phyloP scores from a whole-genome alignment of 30 jellyfish, hydroid and myxozoan genomes.

The Turritopsis dohrnii region DNA sequence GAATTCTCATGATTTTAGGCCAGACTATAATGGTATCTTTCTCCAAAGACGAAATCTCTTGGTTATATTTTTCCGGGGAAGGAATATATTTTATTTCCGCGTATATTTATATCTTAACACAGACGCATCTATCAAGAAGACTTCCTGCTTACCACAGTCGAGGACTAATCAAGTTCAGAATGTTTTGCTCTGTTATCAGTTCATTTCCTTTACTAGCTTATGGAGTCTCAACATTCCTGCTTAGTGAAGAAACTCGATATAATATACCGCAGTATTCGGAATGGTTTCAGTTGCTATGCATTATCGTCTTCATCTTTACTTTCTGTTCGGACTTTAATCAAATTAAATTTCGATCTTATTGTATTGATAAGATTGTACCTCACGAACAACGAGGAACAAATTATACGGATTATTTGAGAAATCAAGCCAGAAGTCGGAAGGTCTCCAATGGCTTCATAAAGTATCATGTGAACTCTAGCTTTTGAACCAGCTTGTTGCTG shows the following conservation, averaged over 20 bases:
- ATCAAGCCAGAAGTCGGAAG: constrained; percentile 24
- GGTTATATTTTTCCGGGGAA: constrained; percentile 10
- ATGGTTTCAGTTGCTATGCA: constrained; percentile 21
- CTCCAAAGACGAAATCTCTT: neutral
- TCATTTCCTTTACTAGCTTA: constrained; percentile 5
- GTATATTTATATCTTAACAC: constrained; percentile 22
- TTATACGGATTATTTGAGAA: constrained; percentile 26
- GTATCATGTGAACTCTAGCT: constrained; percentile 1
- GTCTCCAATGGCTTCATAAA: constrained; percentile 1
- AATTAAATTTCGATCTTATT: constrained; percentile 22
- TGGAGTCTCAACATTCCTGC: neutral
- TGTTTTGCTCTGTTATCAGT: constrained; percentile 10
- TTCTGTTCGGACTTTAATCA: constrained; percentile 36
- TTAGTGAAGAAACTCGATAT: constrained; percentile 4
- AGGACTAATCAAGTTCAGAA: constrained; percentile 12
- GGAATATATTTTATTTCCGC: constrained; percentile 9
- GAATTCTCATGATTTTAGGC: constrained; percentile 31
- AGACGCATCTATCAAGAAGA: constrained; percentile 17
- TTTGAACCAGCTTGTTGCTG: no score
- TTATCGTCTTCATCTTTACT: constrained; percentile 12
- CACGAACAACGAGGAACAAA: constrained; percentile 16
- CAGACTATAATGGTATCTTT: constrained; percentile 12
- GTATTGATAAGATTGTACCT: constrained; percentile 3
- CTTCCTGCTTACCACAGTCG: constrained; percentile 23
- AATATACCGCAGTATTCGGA: constrained; percentile 18